A percentile compares a stretch with the other conserved stretches of the same genome.
Conservation (phyloP, 2,113 vertebrate genomes). For the Colossoma macropomum region DNA sequence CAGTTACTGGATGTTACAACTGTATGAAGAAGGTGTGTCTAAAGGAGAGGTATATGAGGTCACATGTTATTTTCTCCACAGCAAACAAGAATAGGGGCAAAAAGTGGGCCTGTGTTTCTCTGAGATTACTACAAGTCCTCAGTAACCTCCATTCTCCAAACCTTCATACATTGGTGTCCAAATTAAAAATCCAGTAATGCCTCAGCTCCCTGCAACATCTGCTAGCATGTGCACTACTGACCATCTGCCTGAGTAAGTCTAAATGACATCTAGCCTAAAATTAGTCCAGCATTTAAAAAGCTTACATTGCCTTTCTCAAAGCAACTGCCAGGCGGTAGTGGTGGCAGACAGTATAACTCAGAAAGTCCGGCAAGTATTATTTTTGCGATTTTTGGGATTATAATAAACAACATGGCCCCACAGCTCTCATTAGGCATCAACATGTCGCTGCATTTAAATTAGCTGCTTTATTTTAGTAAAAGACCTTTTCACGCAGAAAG, state of each 20-base stretch:
- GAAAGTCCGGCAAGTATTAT: neutral
- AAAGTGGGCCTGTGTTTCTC: neutral
- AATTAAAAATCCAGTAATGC: constrained; percentile 36
- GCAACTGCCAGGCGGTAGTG: neutral
- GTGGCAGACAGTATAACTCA: neutral
- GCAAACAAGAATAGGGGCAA: neutral
- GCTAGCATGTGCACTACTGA: constrained; percentile 17
- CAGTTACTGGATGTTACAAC: neutral
- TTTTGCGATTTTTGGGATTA: neutral
- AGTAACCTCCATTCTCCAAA: constrained; percentile 7
- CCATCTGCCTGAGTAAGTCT: constrained; percentile 32
- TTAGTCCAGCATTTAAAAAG: neutral
- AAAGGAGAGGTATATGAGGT: neutral
- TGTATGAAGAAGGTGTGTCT: neutral
- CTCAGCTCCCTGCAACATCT: constrained; percentile 20
- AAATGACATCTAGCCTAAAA: constrained; percentile 41
- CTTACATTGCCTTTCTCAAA: neutral
- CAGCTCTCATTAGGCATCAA: neutral
- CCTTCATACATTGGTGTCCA: constrained; percentile 14
- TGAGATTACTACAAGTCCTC: neutral
- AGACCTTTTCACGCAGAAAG: neutral
- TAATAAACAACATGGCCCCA: neutral
- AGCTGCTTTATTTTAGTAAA: neutral
- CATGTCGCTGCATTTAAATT: constrained; percentile 5
- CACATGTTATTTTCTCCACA: neutral